A percentile compares a stretch with the other conserved stretches of the same genome.
phyloP scores from a whole-genome alignment of 37 sponge, comb jelly and placozoan genomes.

The Ianthella basta region DNA sequence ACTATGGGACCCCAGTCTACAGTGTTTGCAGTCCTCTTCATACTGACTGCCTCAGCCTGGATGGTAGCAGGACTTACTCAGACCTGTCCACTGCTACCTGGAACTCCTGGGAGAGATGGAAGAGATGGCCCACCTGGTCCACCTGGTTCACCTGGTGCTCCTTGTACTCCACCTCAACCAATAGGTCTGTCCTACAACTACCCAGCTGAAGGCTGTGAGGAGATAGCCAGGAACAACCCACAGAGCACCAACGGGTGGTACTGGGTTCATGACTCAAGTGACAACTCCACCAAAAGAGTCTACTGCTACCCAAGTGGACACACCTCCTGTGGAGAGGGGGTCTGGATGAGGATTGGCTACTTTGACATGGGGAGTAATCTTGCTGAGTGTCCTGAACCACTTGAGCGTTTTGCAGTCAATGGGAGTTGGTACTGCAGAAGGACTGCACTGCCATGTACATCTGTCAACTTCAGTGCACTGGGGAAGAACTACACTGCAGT shows the following conservation, averaged over 20 bases:
- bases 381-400: neutral
- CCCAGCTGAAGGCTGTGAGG: constrained; percentile 2
- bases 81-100: too few relatives aligned
- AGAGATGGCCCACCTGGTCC: too few relatives aligned
- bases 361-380: neutral
- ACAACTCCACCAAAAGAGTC: neutral
- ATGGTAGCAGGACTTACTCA: too few relatives aligned
- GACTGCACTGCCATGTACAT: neutral
- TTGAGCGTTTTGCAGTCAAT: neutral
- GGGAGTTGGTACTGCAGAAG: constrained; percentile 14
- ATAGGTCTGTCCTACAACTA: neutral
- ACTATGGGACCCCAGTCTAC: too few relatives aligned
- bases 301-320: constrained; percentile 26
- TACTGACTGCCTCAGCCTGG: too few relatives aligned
- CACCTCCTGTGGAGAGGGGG: constrained; percentile 25
- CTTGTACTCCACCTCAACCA: too few relatives aligned
- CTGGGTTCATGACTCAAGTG: neutral
- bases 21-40: too few relatives aligned
- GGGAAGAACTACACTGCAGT: constrained; percentile 23
- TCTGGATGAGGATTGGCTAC: constrained; percentile 32
- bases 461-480: constrained; percentile 8
- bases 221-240: neutral
- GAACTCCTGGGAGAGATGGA: too few relatives aligned
- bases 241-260: constrained; percentile 13
- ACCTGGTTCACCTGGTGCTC: too few relatives aligned